Percentiles rank a stretch among this genome's conserved stretches.
Evolutionary conservation across 1,140 invertebrate genomes (phyloP).

Genomic region (Cryptotermes secundus): DNA sequence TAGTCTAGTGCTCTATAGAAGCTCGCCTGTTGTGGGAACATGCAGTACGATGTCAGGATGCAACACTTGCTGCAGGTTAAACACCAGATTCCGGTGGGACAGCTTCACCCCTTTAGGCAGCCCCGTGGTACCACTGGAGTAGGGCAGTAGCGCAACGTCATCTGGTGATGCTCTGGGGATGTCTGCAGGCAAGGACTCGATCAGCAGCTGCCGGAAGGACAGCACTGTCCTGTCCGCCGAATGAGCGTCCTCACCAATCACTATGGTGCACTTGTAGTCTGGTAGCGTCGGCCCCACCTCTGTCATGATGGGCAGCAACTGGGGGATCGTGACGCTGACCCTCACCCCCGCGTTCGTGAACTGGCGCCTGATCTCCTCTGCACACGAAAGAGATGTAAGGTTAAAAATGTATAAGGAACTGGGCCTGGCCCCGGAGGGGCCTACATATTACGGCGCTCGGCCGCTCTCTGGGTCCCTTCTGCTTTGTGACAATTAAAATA

Average conservation of each 20-base stretch:
- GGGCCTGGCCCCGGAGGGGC: too few relatives aligned
- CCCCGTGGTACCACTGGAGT: slow-evolving; percentile 87
- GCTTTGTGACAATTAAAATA: too few relatives aligned
- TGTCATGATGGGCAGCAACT: slow-evolving; percentile 60
- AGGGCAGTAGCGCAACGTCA: slow-evolving; percentile 54
- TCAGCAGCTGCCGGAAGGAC: neutral
- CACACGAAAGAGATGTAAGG: too few relatives aligned
- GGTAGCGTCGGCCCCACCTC: slow-evolving; percentile 47
- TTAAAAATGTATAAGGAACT: too few relatives aligned
- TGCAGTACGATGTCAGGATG: slow-evolving; percentile 46
- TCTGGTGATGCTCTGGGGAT: neutral
- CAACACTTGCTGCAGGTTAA: slow-evolving; percentile 62
- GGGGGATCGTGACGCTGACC: slow-evolving; percentile 63
- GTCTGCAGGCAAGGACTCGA: neutral
- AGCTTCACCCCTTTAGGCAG: slow-evolving; percentile 89
- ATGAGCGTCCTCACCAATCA: neutral
- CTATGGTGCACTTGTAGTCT: slow-evolving; percentile 22
- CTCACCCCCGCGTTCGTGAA: slow-evolving; percentile 63
- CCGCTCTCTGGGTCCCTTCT: too few relatives aligned
- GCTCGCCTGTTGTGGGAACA: slow-evolving; percentile 43
- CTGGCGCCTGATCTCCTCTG: slow-evolving; percentile 67
- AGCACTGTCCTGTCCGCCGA: neutral
- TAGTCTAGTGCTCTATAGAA: neutral
- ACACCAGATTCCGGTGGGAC: slow-evolving; percentile 73
- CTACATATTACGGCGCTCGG: too few relatives aligned